phyloP scores from a whole-genome alignment of 1,140 invertebrate species.

The Scaptomyza hsui region DNA sequence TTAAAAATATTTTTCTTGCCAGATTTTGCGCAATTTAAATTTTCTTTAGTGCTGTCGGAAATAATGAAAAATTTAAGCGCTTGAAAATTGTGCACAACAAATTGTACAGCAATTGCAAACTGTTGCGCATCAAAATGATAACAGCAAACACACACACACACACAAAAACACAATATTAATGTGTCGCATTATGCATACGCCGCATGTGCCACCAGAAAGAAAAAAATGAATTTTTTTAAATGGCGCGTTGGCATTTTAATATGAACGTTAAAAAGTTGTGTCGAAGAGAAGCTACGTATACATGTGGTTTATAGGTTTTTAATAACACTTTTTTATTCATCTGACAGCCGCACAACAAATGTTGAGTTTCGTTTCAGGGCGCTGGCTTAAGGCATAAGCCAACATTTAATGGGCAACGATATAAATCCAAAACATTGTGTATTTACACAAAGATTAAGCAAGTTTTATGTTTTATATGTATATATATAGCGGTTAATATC shows the following conservation, averaged over 20 bases:
- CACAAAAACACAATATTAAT: constrained; percentile 59
- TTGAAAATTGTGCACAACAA: constrained; percentile 40
- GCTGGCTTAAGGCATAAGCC: constrained; percentile 33
- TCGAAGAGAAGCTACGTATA: constrained; percentile 14
- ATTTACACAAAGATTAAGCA: constrained; percentile 48
- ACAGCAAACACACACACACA: constrained; percentile 2
- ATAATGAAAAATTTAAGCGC: constrained; percentile 65
- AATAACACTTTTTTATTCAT: constrained; percentile 72
- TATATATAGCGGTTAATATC: neutral
- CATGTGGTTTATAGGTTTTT: constrained; percentile 71
- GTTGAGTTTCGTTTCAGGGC: neutral
- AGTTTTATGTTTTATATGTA: constrained; percentile 13
- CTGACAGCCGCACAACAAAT: constrained; percentile 27
- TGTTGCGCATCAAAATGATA: constrained; percentile 72
- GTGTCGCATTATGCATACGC: constrained; percentile 59
- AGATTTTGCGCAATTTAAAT: constrained; percentile 40
- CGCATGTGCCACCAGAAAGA: constrained; percentile 36
- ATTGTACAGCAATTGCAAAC: constrained; percentile 59
- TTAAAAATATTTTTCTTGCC: constrained; percentile 28
- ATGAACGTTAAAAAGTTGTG: constrained; percentile 52
- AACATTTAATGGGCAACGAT: constrained; percentile 58
- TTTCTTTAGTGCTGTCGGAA: constrained; percentile 31
- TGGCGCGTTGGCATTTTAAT: constrained; percentile 65
- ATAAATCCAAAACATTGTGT: constrained; percentile 29
- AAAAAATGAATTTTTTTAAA: constrained; percentile 5